Percentiles rank a stretch among this genome's conserved stretches.
Conservation (phyloP, 2,113 vertebrate species). For the Bolborhynchus lineola region DNA sequence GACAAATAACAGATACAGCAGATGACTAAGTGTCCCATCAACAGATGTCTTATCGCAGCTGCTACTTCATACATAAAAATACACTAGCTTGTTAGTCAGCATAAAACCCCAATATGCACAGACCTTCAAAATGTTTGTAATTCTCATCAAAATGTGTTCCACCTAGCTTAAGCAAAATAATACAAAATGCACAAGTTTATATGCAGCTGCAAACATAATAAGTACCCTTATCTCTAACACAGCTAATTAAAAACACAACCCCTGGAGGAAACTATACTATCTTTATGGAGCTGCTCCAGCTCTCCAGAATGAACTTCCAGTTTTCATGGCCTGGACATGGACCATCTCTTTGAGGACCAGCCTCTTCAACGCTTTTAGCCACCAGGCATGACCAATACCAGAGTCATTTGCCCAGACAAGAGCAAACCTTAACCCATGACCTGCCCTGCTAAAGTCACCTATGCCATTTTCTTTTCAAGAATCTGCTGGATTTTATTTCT, state of each 20-base stretch:
- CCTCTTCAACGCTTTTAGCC: background rate
- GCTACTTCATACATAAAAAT: background rate
- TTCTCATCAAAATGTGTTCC: background rate
- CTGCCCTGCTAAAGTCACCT: background rate
- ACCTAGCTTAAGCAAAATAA: background rate
- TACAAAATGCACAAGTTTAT: accelerated
- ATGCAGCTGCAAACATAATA: background rate
- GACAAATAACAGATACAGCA: background rate
- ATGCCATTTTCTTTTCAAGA: background rate
- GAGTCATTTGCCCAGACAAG: background rate
- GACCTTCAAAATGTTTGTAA: background rate
- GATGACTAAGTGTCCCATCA: background rate
- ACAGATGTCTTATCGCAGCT: background rate
- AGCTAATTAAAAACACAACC: background rate
- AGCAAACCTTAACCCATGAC: background rate
- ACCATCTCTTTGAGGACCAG: background rate
- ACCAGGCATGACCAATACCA: background rate
- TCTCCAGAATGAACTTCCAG: background rate
- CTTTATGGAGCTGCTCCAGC: background rate
- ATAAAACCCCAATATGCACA: background rate
- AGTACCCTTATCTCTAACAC: accelerated
- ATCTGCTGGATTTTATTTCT: background rate
- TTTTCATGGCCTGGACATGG: background rate
- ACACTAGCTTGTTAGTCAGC: background rate
- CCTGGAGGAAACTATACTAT: accelerated